Conservation (phyloP, 2,113 vertebrate genomes). For the Columba janthina region DNA sequence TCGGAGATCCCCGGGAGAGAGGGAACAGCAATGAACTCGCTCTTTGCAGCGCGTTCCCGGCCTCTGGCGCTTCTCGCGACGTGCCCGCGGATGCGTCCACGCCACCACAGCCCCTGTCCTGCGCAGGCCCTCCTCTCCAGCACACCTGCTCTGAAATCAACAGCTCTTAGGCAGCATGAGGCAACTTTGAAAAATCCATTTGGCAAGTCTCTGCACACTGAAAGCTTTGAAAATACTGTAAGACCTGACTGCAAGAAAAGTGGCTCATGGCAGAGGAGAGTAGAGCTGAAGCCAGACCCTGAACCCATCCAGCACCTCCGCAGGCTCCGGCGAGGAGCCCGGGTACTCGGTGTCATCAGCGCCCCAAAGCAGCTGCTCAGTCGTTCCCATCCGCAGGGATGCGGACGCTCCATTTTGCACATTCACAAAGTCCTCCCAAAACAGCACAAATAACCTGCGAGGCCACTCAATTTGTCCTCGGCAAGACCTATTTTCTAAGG, state of each 20-base stretch:
- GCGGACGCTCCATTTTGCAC: neutral
- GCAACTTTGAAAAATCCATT: neutral
- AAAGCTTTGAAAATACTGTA: neutral
- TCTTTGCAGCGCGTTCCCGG: too few species aligned
- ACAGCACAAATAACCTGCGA: neutral
- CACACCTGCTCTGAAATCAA: neutral
- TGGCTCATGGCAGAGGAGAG: neutral
- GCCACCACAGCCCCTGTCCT: accelerated
- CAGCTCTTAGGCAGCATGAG: neutral
- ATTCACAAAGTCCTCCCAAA: neutral
- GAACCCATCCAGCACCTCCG: neutral
- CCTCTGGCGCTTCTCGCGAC: too few species aligned
- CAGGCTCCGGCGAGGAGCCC: neutral
- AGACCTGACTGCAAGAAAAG: neutral
- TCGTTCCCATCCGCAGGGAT: accelerated
- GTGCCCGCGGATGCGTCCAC: too few species aligned
- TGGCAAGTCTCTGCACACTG: neutral
- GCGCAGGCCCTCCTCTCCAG: neutral
- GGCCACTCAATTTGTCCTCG: neutral
- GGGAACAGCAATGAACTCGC: too few species aligned
- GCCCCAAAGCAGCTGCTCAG: neutral
- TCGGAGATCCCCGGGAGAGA: too few species aligned
- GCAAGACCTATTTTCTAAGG: neutral
- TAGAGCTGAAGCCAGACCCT: neutral
- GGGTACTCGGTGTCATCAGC: accelerated